Base-by-base conservation (phyloP, 2,888 invertebrate genomes). In the Xylocampa areola region DNA sequence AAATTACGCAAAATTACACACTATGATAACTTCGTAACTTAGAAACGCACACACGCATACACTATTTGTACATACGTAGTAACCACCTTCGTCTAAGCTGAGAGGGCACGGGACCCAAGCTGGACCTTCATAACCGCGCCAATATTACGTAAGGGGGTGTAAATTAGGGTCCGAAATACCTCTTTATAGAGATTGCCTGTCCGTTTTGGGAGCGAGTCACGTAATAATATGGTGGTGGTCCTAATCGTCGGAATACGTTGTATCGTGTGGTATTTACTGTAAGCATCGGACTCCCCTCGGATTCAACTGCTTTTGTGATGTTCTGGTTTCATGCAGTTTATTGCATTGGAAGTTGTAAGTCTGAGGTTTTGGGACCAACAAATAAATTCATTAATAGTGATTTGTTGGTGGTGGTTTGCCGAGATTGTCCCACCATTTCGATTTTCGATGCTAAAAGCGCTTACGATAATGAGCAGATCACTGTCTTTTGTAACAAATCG, bases 151-250 rank as follows among this genome's bases (percentile, higher is more conserved):
- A 88, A 89, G 89, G 89, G 90, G 86, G 90, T 92, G 92, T 90
- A 90, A 92, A 92, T 92, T 90, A 90, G 91, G 91, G 89, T 89
- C 82, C 84, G 88, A 84, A 89, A 90, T 87, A 87, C 89, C 91
- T 88, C 87, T 90, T 89, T 89, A 90, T 89, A 87, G 88, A 87
- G 90, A 91, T 91, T 89, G 90, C 86, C 80, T 86, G 87, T 86
- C 88, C 87, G 85, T 80, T 89, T 86, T 77, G 83, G 79, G 84
- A 78, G 77, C 89, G 69, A 87, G 89, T 90, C 92, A 91, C 91
- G 91, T 91, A 90, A 90, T 90, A 88, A 89, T 89, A 88, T 84
- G 81, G 88, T 82, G 90, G 87, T 85, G 80, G 75, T 74, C 85
- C 84, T 89, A 89, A 89, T 88, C 84, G 87, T 68, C 77, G 55